Evolutionary conservation across 2,113 vertebrate species (phyloP), one percentile per base, ranked within the genome.

Genomic region (Solea solea): DNA sequence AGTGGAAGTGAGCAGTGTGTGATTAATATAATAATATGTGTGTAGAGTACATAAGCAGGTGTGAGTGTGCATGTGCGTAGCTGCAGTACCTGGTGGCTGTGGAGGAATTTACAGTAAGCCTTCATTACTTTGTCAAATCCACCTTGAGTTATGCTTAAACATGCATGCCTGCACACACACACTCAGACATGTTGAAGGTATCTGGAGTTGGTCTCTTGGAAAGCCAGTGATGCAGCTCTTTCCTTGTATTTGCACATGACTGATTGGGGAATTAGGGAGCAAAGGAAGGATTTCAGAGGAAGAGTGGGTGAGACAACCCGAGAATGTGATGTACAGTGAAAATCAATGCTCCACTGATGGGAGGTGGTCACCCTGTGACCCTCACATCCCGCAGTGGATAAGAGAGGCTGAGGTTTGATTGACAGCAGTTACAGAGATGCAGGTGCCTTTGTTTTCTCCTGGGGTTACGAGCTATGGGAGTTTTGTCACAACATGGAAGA

Each of bases 11-110:
- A 49, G 40, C 27, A 41, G 42, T 40, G 1, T 78, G 57, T 82
- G 34, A 76, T 74, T 81, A 15, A 48, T 58, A 45, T 81, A 70
- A 88, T 81, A n/a, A 56, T 42, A 65, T 25, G 46, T 62, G 41
- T 42, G 41, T 45, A 44, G 15, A 39, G 44, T 34, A 41, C 13
- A 53, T 45, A 9, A 44, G 67, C 25, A 45, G 11, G 50, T 63
- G 45, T 54, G 12, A 40, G 27, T 59, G 50, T 62, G 64, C 28
- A 40, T 42, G 28, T 48, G 27, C 15, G 64, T 57, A 3, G 8
- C 40, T 63, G 7, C 11, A 27, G 10, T 15, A n/a, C 57, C 50
- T 76, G 45, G 27, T 41, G 54, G 61, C 59, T 52, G 49, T 62
- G 44, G 3, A 45, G 51, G 34, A 68, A 64, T 68, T 63, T 44